phyloP scores from a whole-genome alignment of 1,140 invertebrate genomes.

The Pogonus chalceus region DNA sequence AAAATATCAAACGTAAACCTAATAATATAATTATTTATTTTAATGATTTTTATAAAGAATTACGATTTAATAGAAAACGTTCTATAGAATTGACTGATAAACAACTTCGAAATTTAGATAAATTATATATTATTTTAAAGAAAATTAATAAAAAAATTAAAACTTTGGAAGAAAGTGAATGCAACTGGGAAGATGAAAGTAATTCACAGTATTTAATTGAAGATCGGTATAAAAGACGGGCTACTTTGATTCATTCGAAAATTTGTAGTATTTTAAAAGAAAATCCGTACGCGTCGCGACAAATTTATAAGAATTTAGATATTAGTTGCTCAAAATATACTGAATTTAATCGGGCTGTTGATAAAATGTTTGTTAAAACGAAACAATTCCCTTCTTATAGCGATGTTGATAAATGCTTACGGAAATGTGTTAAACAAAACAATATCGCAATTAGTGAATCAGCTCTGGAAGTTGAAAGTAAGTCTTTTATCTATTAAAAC shows the following conservation, averaged over 20 bases:
- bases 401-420: constrained; percentile 43
- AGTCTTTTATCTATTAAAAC: constrained; percentile 16
- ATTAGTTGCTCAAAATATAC: constrained; percentile 36
- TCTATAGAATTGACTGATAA: constrained; percentile 17
- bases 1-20: not conserved
- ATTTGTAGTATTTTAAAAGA: constrained; percentile 26
- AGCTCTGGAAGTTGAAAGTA: constrained; percentile 37
- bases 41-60: constrained; percentile 19
- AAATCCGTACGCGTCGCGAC: constrained; percentile 37
- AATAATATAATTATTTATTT: constrained; percentile 19
- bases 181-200: constrained; percentile 40
- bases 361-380: constrained; percentile 38
- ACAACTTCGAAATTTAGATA: constrained; percentile 28
- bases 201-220: constrained; percentile 43
- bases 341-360: constrained; percentile 43
- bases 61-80: constrained; percentile 14
- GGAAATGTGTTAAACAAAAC: constrained; percentile 34
- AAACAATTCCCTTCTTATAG: constrained; percentile 44
- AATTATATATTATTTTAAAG: constrained; percentile 35
- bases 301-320: constrained; percentile 35
- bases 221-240: constrained; percentile 41
- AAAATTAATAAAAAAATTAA: constrained; percentile 38
- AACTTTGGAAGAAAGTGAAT: constrained; percentile 35
- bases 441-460: constrained; percentile 33
- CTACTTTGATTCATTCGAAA: constrained; percentile 34